Evolutionary conservation across 1,140 invertebrate genomes (phyloP), one percentile per base, ranked within the genome.

Genomic region (Drosophila pallidifrons): DNA sequence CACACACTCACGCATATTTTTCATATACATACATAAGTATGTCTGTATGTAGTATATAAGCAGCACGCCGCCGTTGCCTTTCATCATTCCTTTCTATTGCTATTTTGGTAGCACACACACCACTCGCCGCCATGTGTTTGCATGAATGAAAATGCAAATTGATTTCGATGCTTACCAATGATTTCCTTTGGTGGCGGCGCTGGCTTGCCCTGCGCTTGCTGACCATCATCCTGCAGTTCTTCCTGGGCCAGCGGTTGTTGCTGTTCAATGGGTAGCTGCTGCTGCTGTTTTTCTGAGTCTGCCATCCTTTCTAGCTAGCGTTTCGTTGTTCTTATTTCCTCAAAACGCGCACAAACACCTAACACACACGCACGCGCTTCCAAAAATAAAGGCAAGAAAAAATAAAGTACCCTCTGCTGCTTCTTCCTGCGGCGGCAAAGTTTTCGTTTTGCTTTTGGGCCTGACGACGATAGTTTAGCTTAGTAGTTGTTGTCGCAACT

Each of bases 271-370:
- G 85, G 82, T 77, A 91, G 86, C 71, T 90, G 83, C 74, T 90
- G 83, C 74, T 90, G 83, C 79, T 91, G 80, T 55, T 91, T 92
- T 79, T 92, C 91, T 30, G 91, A 91, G 80, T 92, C 91, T 90
- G 90, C 91, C 91, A 92, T 92, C 73, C 73, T 78, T 81, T 68
- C 32, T 60, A 61, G 60, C 46, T 75, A 66, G 46, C 35, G 35
- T 38, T 68, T 71, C 57, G 65, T 65, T 54, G 80, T 78, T 82
- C 41, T 82, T 82, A 11, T 68, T 25, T 15, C 47, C 65, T 68
- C 66, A 74, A 74, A 74, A 74, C 55, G 64, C 64, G 55, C 70
- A 73, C 71, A 67, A 68, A 68, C 76, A 71, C 76, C 64, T 73
- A 79, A 30, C 74, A 58, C 63, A 79, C 76, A 71, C 67, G 16